Base-by-base conservation (phyloP, 1,140 invertebrate genomes). In the Drosophila micromelanica region DNA sequence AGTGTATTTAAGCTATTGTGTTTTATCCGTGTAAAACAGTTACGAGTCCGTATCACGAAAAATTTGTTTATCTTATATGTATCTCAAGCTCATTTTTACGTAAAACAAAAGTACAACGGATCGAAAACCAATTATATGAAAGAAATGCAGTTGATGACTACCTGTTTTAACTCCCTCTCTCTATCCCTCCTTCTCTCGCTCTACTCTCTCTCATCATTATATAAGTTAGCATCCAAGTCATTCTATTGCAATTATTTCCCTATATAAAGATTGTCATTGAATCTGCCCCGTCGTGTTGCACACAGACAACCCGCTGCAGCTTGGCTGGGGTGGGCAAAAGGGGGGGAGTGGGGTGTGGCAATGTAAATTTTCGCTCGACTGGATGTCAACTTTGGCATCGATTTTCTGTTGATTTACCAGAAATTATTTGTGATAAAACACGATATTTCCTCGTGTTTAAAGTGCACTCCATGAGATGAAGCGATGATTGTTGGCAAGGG, bases 391-490 rank as follows among this genome's bases (percentile, higher is more conserved):
- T 32, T 43, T 49, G 59, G 35, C 72, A 87, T 87, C 76, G 82
- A 87, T 87, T 82, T 87, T 64, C 55, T 69, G 72, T 87, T 89
- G 82, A 87, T 87, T 89, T 79, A 68, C 64, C 67, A 76, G 75
- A 82, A 87, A 78, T 82, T 70, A 87, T 79, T 86, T 78, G 84
- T 68, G 82, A 87, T 87, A 87, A 89, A 89, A 87, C 82, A 87
- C 82, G 82, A 79, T 54, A 57, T 76, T 73, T 73, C 64, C 78
- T 68, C 82, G 71, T 82, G 78, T 67, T 87, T 76, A 67, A 86
- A 86, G 82, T 87, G 82, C 82, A 81, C 82, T 81, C 55, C 72
- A 70, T 42, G 57, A 70, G 67, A 55, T 35, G 67, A 79, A 70
- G 52, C 68, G 45, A 48, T 64, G 62, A 68, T 60, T 52, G 23